Percentiles rank a stretch among this genome's conserved stretches.
Conservation (phyloP, 2,888 invertebrate genomes). For the Listrodromus nycthemerus region DNA sequence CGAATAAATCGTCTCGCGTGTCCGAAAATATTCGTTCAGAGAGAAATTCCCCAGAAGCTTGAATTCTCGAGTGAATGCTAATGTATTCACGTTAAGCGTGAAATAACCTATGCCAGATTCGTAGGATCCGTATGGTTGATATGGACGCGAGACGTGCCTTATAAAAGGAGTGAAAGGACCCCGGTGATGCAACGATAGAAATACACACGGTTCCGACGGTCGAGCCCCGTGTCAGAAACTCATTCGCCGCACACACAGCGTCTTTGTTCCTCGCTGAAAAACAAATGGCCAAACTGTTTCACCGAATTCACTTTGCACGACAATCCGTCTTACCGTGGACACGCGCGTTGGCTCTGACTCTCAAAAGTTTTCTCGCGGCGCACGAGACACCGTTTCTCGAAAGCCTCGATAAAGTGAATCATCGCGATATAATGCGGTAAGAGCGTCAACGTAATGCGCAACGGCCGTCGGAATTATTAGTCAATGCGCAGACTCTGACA, state of each 20-base stretch:
- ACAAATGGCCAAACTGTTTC: not conserved
- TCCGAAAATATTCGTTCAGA: not conserved
- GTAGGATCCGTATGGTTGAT: constrained; percentile 25
- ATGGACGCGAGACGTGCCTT: constrained; percentile 24
- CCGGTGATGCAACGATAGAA: constrained; percentile 61
- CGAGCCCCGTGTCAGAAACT: constrained; percentile 50
- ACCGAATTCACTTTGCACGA: not conserved
- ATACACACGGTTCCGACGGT: constrained; percentile 32
- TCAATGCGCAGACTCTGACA: constrained; percentile 4
- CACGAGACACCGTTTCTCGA: not conserved
- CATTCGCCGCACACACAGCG: constrained; percentile 33
- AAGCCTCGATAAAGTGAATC: constrained; percentile 9
- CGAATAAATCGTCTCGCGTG: not conserved
- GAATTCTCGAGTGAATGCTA: not conserved
- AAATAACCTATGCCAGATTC: constrained; percentile 22
- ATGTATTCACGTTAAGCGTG: not conserved
- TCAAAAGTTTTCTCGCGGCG: not conserved
- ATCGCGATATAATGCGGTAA: not conserved
- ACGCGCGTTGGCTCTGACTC: not conserved
- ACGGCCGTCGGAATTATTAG: not conserved
- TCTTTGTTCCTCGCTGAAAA: not conserved
- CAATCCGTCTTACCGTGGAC: not conserved
- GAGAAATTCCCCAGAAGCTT: not conserved
- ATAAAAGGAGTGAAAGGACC: constrained; percentile 74
- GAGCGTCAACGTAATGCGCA: not conserved